These are phyloP conservation scores for Tuberolachnus salignus DNA, from an alignment of 2,888 invertebrate species.

Conservation along the genomic window DNA sequence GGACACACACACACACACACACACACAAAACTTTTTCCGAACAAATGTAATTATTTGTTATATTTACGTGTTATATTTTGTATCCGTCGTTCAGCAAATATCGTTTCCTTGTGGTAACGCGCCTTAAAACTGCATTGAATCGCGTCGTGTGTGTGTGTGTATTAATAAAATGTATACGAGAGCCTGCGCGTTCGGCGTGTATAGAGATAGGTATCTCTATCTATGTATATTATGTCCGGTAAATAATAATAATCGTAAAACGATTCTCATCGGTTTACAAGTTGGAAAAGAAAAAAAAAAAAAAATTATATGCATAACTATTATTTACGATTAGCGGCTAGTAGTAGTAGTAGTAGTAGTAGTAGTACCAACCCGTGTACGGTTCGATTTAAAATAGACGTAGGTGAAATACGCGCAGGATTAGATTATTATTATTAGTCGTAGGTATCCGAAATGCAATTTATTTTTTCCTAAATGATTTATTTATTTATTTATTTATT, in stretches of 20 bases:
- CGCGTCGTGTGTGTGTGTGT: neutral
- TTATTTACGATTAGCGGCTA: conserved; percentile 25
- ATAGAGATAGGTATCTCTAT: neutral
- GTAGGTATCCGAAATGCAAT: conserved; percentile 43
- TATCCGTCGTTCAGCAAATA: neutral
- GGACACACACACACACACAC: too few species aligned
- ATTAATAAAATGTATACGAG: neutral
- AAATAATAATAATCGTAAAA: conserved; percentile 9
- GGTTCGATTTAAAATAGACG: conserved; percentile 33
- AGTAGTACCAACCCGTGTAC: neutral
- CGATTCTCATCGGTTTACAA: conserved; percentile 4
- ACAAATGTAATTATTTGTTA: too few species aligned
- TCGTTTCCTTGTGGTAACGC: conserved; percentile 28
- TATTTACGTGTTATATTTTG: too few species aligned
- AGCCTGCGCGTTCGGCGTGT: neutral
- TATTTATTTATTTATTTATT: conserved; percentile 23
- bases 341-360: neutral
- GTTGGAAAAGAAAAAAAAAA: too few species aligned
- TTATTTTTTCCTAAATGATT: conserved; percentile 44
- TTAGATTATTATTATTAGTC: neutral
- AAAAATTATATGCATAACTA: conserved; percentile 16
- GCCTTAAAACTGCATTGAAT: conserved; percentile 29
- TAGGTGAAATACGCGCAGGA: conserved; percentile 32
- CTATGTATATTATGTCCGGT: neutral
- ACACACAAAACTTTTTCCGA: too few species aligned